Percentiles rank a stretch among this genome's conserved stretches.
Evolutionary conservation across 2,888 invertebrate genomes (phyloP).

Genomic region (Labia minor): DNA sequence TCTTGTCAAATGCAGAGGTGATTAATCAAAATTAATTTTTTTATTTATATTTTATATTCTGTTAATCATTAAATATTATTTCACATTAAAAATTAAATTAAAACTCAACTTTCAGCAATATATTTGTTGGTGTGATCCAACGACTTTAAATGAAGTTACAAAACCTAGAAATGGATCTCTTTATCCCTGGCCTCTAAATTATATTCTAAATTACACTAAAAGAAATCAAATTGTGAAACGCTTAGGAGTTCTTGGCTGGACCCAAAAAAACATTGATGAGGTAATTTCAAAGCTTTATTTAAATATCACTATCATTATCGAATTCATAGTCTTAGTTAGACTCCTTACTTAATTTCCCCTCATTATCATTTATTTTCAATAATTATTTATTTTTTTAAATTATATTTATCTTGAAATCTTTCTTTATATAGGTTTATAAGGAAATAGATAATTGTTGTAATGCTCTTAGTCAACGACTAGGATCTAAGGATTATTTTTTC

Average conservation of each 20-base stretch:
- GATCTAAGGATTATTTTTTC: conserved; percentile 70
- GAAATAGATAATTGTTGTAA: conserved; percentile 77
- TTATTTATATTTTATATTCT: neutral
- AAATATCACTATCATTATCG: neutral
- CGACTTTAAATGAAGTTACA: conserved; percentile 71
- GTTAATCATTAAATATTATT: too few species aligned
- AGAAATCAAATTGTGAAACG: conserved; percentile 55
- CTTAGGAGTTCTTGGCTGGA: conserved; percentile 72
- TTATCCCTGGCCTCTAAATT: conserved; percentile 86
- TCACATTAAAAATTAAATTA: too few species aligned
- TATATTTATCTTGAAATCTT: neutral
- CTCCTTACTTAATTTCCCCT: too few species aligned
- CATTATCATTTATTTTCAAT: too few species aligned
- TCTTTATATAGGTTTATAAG: conserved; percentile 37
- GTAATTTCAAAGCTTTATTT: too few species aligned
- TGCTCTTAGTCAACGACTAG: conserved; percentile 73
- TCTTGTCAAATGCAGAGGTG: conserved; percentile 84
- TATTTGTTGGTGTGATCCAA: conserved; percentile 74
- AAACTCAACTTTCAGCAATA: conserved; percentile 52
- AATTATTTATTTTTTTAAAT: neutral
- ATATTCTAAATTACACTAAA: conserved; percentile 68
- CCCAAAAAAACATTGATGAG: conserved; percentile 63
- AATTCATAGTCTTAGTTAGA: too few species aligned
- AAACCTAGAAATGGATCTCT: conserved; percentile 75
- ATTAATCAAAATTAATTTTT: conserved; percentile 20